Evolutionary conservation across 2,888 invertebrate species (phyloP), one percentile per base, ranked within the genome.

Genomic region (Lycia hirtaria): DNA sequence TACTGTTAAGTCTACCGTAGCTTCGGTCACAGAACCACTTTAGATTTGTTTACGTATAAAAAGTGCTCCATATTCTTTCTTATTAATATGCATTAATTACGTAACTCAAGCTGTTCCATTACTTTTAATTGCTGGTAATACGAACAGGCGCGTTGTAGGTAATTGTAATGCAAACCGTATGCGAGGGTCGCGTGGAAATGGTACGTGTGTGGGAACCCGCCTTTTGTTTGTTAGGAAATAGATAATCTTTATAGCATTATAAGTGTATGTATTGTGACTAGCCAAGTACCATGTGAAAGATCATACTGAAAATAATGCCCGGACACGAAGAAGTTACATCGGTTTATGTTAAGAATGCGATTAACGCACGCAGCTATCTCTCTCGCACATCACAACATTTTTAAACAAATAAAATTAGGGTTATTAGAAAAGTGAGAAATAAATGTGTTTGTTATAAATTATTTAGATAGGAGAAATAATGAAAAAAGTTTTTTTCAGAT

Each of bases 61-160:
- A 40, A 49, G 10, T 30, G 30, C 5, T 30, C 40, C 26, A 20
- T 9, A 37, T 40, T 30, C 17, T 40, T 26, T 9, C 10, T 22
- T 15, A 19, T 38, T n/a, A 28, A 49, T 50, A n/a, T 22, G 40
- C 50, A 40, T 50, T 19, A 28, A 22, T 50, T 50, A 50, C 53
- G 37, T 53, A 45, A 53, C 22, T 37, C 38, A 38, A 38, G 38
- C 20, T 26, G 45, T 28, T 26, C 37, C 43, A 30, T 45, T 45
- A 38, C 20, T 54, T 54, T 54, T 54, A 54, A 54, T 54, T 54
- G 33, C 41, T 48, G 54, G 48, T 41, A 54, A 48, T 54, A 54
- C 47, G 47, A 48, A 24, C 47, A 32, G 44, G 40, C 24, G 47
- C 38, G n/a, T 44, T 14, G 38, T 52, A n/a, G 30, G 47, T 41